Evolutionary conservation across 2,797 vertebrate species (phyloP), one percentile per base, ranked within the genome.

Genomic region (Dromococcyx pavoninus): DNA sequence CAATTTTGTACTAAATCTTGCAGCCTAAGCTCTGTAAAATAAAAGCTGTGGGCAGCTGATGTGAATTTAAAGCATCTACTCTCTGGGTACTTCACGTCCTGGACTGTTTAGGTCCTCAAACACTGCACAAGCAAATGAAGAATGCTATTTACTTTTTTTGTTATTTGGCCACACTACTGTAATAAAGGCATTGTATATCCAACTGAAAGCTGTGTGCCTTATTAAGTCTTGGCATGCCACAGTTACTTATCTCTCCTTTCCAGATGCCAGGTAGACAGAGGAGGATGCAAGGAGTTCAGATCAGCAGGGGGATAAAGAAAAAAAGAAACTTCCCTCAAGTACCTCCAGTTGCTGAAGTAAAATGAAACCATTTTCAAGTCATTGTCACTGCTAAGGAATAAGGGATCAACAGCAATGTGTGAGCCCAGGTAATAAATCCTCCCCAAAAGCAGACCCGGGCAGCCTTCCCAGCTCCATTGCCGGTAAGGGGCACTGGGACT

Each of bases 171-270:
- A 77, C 85, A 76, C 74, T 93, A 94, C 96, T 96, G 85, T 93
- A 91, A 82, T 89, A 93, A 58, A 83, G 85, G 89, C 92, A 90
- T 77, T 94, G 92, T 84, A 94, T 96, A 96, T 91, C 82, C 94
- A 66, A 6, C 17, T 82, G 93, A 95, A 96, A 96, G 82, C 73
- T n/a, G 33, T 3, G 23, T 73, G 91, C 70, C 90, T 97, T 94
- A 96, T 96, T 96, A 97, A 97, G 86, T 56, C 87, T 88, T 90
- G 93, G 93, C 95, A 93, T n/a, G 65, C 84, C 91, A 53, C 73
- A 77, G 93, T 96, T 92, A 74, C 89, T 95, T 95, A 96, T 97
- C 97, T 94, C 93, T 80, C 35, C 48, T 56, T 94, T 95, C 92
- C 97, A 97, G 91, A 94, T 96, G 96, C 81, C 76, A 95, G 91